These are phyloP conservation scores for Beroe ovata DNA, from an alignment of 37 sponge, comb jelly and placozoan species.

Conservation along the genomic window DNA sequence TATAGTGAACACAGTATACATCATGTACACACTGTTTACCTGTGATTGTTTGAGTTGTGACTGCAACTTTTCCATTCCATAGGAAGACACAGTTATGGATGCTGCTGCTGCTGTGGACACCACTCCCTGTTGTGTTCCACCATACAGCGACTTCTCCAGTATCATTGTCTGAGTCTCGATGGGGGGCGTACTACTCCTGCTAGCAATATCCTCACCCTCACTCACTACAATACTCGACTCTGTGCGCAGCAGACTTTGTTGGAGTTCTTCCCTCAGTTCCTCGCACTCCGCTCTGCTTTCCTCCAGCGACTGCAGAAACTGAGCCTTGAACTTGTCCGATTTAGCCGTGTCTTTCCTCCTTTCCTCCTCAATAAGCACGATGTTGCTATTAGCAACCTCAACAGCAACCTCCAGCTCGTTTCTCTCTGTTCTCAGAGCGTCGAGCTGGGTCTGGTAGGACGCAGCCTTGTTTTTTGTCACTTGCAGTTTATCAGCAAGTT, in stretches of 20 bases:
- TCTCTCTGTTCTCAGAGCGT: not conserved
- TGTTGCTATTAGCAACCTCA: slow-evolving; percentile 9
- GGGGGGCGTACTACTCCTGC: slow-evolving; percentile 64
- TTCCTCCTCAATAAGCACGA: slow-evolving; percentile 2
- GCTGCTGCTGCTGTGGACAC: not conserved
- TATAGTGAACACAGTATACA: no score
- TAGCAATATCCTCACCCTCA: slow-evolving; percentile 44
- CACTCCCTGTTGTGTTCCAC: not conserved
- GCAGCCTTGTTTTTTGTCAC: slow-evolving; percentile 39
- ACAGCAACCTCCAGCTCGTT: slow-evolving; percentile 37
- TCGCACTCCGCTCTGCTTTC: slow-evolving; percentile 31
- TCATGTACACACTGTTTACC: no score
- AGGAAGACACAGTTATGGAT: slow-evolving; percentile 11
- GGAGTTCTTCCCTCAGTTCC: slow-evolving; percentile 22
- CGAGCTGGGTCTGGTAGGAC: slow-evolving; percentile 16
- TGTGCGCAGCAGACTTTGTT: not conserved
- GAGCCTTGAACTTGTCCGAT: slow-evolving; percentile 16
- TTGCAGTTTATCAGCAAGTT: slow-evolving; percentile 18
- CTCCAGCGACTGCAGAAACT: slow-evolving; percentile 34
- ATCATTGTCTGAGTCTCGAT: slow-evolving; percentile 13
- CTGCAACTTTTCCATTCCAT: slow-evolving; percentile 11
- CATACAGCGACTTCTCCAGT: slow-evolving; percentile 45
- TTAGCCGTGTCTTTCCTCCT: slow-evolving; percentile 26
- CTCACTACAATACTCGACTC: slow-evolving; percentile 25
- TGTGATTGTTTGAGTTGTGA: slow-evolving; percentile 64